Base-by-base conservation (phyloP, 2,888 invertebrate genomes). In the Bombylius major region DNA sequence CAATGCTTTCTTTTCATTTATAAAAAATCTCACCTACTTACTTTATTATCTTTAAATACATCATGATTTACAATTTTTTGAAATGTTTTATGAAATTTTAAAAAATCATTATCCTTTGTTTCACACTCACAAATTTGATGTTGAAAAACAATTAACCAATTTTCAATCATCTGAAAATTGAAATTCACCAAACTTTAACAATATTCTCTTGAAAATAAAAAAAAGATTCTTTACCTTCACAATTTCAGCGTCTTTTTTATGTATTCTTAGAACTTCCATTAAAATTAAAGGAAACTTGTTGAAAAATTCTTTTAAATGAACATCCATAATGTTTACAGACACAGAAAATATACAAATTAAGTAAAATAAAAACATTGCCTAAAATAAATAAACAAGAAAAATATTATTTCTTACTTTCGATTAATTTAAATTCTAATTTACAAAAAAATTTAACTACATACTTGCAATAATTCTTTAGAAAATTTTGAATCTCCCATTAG, bases 311-410 rank as follows among this genome's bases (percentile, higher is more conserved):
- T 61, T 33, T 48, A 72, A 56, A 58, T 70, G 68, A 4, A 58
- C 54, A 9, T 66, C 60, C 39, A 67, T 57, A 5, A 68, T 60
- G 42, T 65, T 61, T n/a, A 70, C 56, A 1, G 63, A 62, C 50
- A 72, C 67, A 0, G 70, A 65, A 11, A 64, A 56, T 13, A 71
- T 66, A 34, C 65, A 65, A 3, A 70, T 64, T 46, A 72, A 56
- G 56, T 69, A 72, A 50, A 68, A 70, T 11, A 66, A 62, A 51
- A 67, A 67, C 56, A 72, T 62, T 7, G 33, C 47, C 64, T 63
- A 46, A 6, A 60, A 58, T 46, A 44, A 34, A 42, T 33, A 52
- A 48, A 53, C 9, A 23, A 50, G 44, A 34, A 7, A 6, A 14
- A 13, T 7, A 47, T 34, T 34, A 47, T 14, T 45, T 23, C 23